Base-by-base conservation (phyloP, 2,888 invertebrate species). In the Stratiomys singularior region DNA sequence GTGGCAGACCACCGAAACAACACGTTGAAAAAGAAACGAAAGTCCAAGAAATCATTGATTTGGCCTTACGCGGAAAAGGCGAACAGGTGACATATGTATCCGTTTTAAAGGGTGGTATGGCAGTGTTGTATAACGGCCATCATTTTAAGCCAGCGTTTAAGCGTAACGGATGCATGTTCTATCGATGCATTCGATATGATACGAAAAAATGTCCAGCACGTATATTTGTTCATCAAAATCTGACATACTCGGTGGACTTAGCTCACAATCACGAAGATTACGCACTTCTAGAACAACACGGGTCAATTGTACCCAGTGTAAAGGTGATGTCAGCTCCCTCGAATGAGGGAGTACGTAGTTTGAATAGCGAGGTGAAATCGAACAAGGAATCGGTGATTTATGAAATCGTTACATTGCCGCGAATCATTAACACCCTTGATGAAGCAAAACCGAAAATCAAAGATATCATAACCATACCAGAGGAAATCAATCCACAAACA, bases 61-160 rank as follows among this genome's bases (percentile, higher is more conserved):
- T 64, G 27, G 79, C 78, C 9, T 27, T 79, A 0, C 46, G 76
- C 25, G 64, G 44, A 13, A 5, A 76, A 18, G 28, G 77, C 0
- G 77, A 79, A 1, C 80, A 79, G 18, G 83, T 84, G 2, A 82
- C 85, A 0, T 87, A 86, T 78, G 85, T 84, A 1, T 86, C 86
- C 1, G 85, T 86, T 0, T 85, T 86, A 0, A 86, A 85, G 78
- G 86, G 86, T 69, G 86, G 85, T n/a, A 86, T 87, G 81, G 86
- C 86, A 78, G 81, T 86, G 27, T 78, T 85, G 1, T 84, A 82
- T n/a, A 83, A 86, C 44, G 86, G 85, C 0, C 86, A 86, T 80
- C 84, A 86, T 67, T 86, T 85, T 63, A 84, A 83, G 71, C 86
- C 85, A 69, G 83, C 84, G 44, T 86, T 84, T 81, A 86, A 86